phyloP scores from a whole-genome alignment of 2,888 invertebrate genomes.

The Hydraecia micacea region DNA sequence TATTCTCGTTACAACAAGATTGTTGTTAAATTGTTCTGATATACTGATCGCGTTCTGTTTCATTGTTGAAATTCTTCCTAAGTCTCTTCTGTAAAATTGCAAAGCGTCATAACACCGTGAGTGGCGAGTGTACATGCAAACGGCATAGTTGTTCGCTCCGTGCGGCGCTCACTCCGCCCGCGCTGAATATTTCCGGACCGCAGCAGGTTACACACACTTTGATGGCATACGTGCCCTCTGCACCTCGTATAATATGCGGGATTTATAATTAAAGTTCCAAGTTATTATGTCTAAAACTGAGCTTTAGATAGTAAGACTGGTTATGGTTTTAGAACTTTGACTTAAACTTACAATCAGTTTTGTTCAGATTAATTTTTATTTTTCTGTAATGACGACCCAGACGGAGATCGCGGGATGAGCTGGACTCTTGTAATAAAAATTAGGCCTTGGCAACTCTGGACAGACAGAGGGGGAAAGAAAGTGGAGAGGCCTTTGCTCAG shows the following conservation, averaged over 20 bases:
- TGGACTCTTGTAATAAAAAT: not conserved
- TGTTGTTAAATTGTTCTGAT: not conserved
- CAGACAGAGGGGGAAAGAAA: not conserved
- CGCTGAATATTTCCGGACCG: constrained; percentile 39
- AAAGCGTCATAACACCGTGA: not conserved
- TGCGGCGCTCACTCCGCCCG: constrained; percentile 11
- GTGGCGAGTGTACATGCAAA: constrained; percentile 29
- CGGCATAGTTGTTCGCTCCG: constrained; percentile 13
- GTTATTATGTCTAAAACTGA: no score
- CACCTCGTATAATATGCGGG: not conserved
- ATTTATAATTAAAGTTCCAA: constrained; percentile 1
- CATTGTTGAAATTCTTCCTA: not conserved
- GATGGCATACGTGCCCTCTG: constrained; percentile 2
- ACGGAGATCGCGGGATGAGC: not conserved
- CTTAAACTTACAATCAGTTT: not conserved
- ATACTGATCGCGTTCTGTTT: not conserved
- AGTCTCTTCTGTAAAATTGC: not conserved
- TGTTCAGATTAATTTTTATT: not conserved
- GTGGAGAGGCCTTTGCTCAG: not conserved
- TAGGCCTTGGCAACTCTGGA: not conserved
- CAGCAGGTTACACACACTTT: constrained; percentile 8
- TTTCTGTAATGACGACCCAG: not conserved
- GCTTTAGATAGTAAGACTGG: not conserved
- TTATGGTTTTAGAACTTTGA: not conserved
- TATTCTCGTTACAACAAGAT: not conserved